These are phyloP conservation scores for Sympetrum striolatum DNA, from an alignment of 2,888 invertebrate species.

Conservation along the genomic window DNA sequence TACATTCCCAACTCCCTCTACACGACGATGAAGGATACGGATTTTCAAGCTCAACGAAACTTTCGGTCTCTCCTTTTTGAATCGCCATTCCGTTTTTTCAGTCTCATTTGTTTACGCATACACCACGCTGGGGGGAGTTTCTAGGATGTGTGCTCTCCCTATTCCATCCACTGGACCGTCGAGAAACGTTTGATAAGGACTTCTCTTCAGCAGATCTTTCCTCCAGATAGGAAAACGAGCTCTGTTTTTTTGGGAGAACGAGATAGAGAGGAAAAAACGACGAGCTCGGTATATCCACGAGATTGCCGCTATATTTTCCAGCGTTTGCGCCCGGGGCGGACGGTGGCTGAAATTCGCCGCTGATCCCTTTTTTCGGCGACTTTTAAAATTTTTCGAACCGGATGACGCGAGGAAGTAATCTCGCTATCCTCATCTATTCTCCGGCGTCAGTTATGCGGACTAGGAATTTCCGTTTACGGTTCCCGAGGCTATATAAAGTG, in stretches of 20 bases:
- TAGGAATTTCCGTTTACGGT: no score
- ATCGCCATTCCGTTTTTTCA: not conserved
- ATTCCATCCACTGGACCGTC: not conserved
- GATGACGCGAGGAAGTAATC: not conserved
- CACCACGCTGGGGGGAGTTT: not conserved
- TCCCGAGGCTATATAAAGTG: no score
- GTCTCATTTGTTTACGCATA: not conserved
- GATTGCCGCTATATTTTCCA: not conserved
- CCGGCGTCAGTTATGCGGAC: no score
- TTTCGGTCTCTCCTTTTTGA: not conserved
- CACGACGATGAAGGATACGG: not conserved
- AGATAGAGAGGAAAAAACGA: not conserved
- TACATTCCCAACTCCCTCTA: not conserved
- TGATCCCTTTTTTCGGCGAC: not conserved
- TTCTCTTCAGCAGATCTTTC: not conserved
- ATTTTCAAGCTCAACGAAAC: not conserved
- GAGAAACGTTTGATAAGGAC: not conserved
- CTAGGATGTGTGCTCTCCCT: not conserved
- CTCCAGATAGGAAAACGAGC: not conserved
- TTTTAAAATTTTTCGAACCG: not conserved
- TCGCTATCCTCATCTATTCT: no score
- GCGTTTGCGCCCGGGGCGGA: not conserved
- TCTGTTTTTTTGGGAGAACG: not conserved
- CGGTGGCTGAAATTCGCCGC: not conserved
- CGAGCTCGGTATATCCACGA: not conserved